These are phyloP conservation scores for Abramis brama DNA, from an alignment of 2,113 vertebrate species.

Conservation along the genomic window DNA sequence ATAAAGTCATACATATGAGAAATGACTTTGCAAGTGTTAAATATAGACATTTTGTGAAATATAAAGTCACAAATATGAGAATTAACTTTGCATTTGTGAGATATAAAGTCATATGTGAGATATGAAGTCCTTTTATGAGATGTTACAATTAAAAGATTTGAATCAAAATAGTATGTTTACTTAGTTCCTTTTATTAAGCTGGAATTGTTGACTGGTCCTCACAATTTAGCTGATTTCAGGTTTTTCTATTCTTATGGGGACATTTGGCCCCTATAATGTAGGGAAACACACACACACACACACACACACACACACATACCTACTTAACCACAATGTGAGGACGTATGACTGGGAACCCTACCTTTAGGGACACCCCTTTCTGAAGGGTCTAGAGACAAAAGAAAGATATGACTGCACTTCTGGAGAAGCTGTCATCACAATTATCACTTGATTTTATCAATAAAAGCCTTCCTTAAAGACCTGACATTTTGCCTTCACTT, in stretches of 20 bases:
- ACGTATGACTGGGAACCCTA: too few relatives aligned
- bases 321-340: too few relatives aligned
- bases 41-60: neutral
- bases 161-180: too few relatives aligned
- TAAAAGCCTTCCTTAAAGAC: too few relatives aligned
- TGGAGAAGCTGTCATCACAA: too few relatives aligned
- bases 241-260: too few relatives aligned
- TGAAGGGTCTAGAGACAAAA: too few relatives aligned
- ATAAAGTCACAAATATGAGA: neutral
- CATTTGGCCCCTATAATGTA: neutral
- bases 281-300: too few relatives aligned
- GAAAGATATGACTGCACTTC: too few relatives aligned
- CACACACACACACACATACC: conserved; percentile 40
- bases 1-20: neutral
- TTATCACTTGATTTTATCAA: too few relatives aligned
- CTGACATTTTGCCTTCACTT: too few relatives aligned
- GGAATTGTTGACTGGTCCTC: neutral
- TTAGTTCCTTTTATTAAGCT: neutral
- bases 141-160: neutral
- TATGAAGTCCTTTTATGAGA: neutral
- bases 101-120: neutral
- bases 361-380: too few relatives aligned
- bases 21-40: neutral
- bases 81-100: neutral
- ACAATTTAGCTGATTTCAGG: neutral